Conservation (phyloP, 2,888 invertebrate species). For the Perizoma flavofasciatum region DNA sequence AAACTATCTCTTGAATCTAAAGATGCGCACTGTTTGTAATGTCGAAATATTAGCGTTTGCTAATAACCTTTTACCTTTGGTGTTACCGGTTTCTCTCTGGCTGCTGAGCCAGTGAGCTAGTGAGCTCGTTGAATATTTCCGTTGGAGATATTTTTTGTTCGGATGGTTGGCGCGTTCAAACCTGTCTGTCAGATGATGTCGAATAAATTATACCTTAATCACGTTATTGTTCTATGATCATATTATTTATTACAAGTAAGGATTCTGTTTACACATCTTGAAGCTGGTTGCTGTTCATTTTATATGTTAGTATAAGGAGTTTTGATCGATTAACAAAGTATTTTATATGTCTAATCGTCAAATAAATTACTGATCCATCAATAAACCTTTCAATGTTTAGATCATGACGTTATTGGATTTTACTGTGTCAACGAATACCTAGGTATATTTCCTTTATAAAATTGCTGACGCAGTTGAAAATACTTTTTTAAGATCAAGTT, state of each 20-base stretch:
- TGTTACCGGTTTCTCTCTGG: conserved; percentile 71
- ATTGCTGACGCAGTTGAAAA: not conserved
- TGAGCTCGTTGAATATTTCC: conserved; percentile 64
- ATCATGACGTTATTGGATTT: conserved; percentile 2
- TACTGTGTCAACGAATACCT: not conserved
- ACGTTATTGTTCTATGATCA: conserved; percentile 48
- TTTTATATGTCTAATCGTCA: conserved; percentile 8
- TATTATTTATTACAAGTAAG: conserved; percentile 13
- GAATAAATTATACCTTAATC: conserved; percentile 53
- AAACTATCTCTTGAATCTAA: conserved; percentile 22
- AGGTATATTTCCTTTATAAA: not conserved
- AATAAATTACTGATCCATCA: conserved; percentile 2
- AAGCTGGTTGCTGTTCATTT: no score
- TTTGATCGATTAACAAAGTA: not conserved
- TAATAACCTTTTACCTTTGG: conserved; percentile 71
- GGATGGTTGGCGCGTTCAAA: conserved; percentile 61
- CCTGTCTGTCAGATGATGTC: conserved; percentile 69
- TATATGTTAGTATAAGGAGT: not conserved
- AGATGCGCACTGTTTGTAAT: conserved; percentile 33
- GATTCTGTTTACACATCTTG: conserved; percentile 5
- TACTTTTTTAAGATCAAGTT: conserved; percentile 1
- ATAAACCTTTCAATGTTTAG: conserved; percentile 2
- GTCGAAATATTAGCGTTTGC: conserved; percentile 61
- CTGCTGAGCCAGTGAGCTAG: conserved; percentile 46
- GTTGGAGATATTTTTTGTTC: conserved; percentile 62